phyloP scores from a whole-genome alignment of 2,113 vertebrate species.

The Narcine bancroftii region DNA sequence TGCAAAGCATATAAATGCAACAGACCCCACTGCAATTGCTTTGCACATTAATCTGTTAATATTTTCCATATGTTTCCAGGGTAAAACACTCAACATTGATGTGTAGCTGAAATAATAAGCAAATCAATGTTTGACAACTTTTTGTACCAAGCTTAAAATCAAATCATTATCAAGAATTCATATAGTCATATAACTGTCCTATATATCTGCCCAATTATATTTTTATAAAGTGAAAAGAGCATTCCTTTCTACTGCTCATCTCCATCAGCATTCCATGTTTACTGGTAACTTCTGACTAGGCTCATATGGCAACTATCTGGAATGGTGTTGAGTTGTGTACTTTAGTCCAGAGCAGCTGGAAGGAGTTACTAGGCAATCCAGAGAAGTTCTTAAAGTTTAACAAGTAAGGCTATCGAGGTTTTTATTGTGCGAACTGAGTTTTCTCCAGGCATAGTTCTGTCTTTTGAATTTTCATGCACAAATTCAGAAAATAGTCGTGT shows the following conservation, averaged over 20 bases:
- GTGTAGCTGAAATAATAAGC: not conserved
- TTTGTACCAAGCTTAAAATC: not conserved
- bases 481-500: not conserved
- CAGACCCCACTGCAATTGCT: slow-evolving; percentile 9
- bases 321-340: not conserved
- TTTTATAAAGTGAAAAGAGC: not conserved
- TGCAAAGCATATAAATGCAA: not conserved
- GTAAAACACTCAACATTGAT: not conserved
- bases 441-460: not conserved
- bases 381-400: not conserved
- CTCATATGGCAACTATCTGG: not conserved
- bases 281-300: not conserved
- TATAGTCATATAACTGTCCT: not conserved
- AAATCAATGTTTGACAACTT: not conserved
- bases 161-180: not conserved
- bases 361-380: not conserved
- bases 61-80: slow-evolving; percentile 7
- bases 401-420: not conserved
- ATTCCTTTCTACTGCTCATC: not conserved
- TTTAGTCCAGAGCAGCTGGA: not conserved
- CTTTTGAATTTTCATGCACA: not conserved
- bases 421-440: not conserved
- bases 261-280: not conserved
- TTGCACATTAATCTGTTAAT: not conserved
- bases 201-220: not conserved